Evolutionary conservation across 2,797 vertebrate species (phyloP), one percentile per base, ranked within the genome.

Genomic region (Lepidocolaptes lacrymiger): DNA sequence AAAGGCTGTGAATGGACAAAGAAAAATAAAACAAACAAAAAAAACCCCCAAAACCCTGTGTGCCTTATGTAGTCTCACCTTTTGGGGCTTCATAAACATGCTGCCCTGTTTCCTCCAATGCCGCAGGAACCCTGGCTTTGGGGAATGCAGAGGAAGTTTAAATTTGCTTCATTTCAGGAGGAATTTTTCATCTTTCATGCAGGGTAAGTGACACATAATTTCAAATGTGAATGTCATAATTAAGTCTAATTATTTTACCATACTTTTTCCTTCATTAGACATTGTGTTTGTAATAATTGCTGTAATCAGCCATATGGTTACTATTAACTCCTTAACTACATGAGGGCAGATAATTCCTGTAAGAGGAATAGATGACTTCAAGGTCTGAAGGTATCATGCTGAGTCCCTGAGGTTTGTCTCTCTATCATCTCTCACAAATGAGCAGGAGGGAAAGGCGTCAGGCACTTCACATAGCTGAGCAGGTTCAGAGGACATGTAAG

Each of bases 161-260:
- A 74, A 88, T 43, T 85, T 79, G 24, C 41, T 93, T 20, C 6
- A 32, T 86, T 96, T 90, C 37, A 74, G 41, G 27, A 82, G 49
- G 89, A 93, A 71, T 90, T 94, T 91, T 88, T 95, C 20, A 17
- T 93, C 49, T 93, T 96, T 85, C 63, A 63, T 10, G 23, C 68
- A 92, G 89, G 30, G 41, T 88, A 92, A 93, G 51, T 75, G 82
- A 93, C 87, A 86, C 85, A 71, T 95, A 79, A 96, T 96, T 96
- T 95, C 85, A 93, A 94, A 91, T 87, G n/a, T 85, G 91, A 93
- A 90, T 96, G 89, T 93, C 74, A 76, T 91, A 95, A 97, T 96
- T 96, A 95, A 93, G 80, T 68, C 94, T 95, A 97, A 95, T 96
- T 97, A 96, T 96, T 96, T 95, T 94, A 87, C 93, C 77, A 85